Base-by-base conservation (phyloP, 2,113 vertebrate genomes). In the Caloenas nicobarica region DNA sequence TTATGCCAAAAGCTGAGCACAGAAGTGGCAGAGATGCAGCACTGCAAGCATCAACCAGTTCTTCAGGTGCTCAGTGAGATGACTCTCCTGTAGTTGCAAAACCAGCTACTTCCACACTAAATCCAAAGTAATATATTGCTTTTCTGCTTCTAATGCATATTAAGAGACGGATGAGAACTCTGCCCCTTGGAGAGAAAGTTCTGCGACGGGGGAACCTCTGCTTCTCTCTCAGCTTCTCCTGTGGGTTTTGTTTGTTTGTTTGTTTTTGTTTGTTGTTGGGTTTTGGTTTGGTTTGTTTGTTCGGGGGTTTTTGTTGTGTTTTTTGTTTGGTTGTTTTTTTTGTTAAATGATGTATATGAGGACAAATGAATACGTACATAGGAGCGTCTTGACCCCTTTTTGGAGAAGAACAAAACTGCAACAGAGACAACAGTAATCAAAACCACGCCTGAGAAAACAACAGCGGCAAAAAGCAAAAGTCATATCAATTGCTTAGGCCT, bases 401-500 rank as follows among this genome's bases (percentile, higher is more conserved):
- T 68, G 26, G 46, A 68, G 51, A 53, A 61, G 53, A 88, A 69
- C 64, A 86, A 96, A 85, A 82, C 33, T 68, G 40, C 79, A 88
- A 60, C 4, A 83, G 61, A 92, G 48, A 61, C 31, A 90, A 81
- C 12, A 73, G 25, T 57, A 81, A 86, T 76, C 77, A 86, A 78
- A 88, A 95, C 61, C 42, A 93, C 0, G 70, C 72, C 93, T 72
- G 69, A 86, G 88, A 93, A 94, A 96, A 90, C 71, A 94, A 81
- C 77, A 92, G 88, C 69, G 2, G 0, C 80, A 81, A 65, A 93
- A 91, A 79, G 40, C 73, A 76, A 14, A 93, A 95, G 88, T 89
- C 80, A 16, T 64, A 81, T 65, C 82, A 88, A 90, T 93, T 92
- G 76, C 92, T 95, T 81, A 60, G 77, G 90, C 93, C 80, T 81